Evolutionary conservation across 1,140 invertebrate genomes (phyloP).

Genomic region (Heliconius nattereri): DNA sequence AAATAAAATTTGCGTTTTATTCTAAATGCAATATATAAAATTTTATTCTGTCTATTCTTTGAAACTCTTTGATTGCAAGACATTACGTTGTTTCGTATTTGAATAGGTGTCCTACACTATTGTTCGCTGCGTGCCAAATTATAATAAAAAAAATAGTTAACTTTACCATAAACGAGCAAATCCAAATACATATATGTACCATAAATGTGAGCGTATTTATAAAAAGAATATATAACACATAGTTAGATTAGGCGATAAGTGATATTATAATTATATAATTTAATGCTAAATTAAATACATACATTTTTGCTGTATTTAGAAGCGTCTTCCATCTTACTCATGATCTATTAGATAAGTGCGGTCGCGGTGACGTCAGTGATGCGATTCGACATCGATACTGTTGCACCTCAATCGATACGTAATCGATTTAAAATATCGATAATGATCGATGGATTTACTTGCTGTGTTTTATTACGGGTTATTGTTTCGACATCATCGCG

Average conservation of each 20-base stretch:
- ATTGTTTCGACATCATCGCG: slow-evolving; percentile 41
- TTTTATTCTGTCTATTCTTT: slow-evolving; percentile 25
- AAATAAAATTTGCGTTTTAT: slow-evolving; percentile 50
- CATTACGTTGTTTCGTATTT: slow-evolving; percentile 20
- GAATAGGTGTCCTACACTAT: neutral
- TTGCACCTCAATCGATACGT: neutral
- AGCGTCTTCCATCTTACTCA: slow-evolving; percentile 78
- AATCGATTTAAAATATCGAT: neutral
- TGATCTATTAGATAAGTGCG: slow-evolving; percentile 63
- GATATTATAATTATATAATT: slow-evolving; percentile 72
- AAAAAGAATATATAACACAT: slow-evolving; percentile 63
- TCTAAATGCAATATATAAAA: slow-evolving; percentile 38
- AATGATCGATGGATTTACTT: neutral
- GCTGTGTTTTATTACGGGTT: slow-evolving; percentile 44
- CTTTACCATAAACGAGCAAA: slow-evolving; percentile 39
- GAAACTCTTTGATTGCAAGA: slow-evolving; percentile 32
- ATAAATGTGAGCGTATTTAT: slow-evolving; percentile 68
- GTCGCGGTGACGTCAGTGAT: slow-evolving; percentile 38
- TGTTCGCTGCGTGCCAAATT: slow-evolving; percentile 66
- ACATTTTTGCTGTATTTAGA: slow-evolving; percentile 79
- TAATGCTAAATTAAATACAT: slow-evolving; percentile 73
- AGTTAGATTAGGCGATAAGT: slow-evolving; percentile 72
- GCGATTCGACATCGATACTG: neutral
- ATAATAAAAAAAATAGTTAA: slow-evolving; percentile 44
- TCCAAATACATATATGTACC: slow-evolving; percentile 61